Conservation (phyloP, 2,888 invertebrate genomes). For the Hypsopygia costalis region DNA sequence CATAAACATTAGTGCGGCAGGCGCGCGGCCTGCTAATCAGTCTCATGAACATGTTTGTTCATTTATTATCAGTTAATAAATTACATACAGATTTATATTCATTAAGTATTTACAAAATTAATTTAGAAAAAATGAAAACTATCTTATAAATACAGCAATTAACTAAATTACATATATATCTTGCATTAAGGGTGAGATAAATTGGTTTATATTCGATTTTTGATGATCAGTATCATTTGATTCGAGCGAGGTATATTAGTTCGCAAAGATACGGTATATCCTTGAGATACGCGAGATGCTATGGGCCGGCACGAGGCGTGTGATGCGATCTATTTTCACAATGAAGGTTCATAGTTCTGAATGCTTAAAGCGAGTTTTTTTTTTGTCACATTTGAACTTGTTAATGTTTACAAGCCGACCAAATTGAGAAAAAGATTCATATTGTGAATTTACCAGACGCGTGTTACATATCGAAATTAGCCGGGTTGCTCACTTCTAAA, state of each 20-base stretch:
- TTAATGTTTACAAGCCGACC: too few species aligned
- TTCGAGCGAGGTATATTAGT: background rate
- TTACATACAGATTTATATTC: conserved; percentile 34
- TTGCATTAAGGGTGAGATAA: conserved; percentile 4
- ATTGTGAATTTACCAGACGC: too few species aligned
- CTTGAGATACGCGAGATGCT: too few species aligned
- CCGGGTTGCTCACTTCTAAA: too few species aligned
- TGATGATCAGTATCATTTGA: conserved; percentile 5
- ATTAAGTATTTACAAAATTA: conserved; percentile 31
- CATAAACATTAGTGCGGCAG: conserved; percentile 4
- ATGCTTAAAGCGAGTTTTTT: too few species aligned
- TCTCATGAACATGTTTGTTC: conserved; percentile 48
- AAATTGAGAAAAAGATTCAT: too few species aligned
- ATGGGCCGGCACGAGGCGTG: too few species aligned
- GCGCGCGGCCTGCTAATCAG: conserved; percentile 36
- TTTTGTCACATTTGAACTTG: too few species aligned
- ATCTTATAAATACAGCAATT: conserved; percentile 4
- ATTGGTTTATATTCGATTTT: conserved; percentile 8
- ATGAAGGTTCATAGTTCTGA: too few species aligned
- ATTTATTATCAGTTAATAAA: conserved; percentile 39
- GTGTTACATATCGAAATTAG: too few species aligned
- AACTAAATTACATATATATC: conserved; percentile 5
- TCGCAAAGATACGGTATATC: conserved; percentile 1
- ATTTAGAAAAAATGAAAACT: conserved; percentile 18
- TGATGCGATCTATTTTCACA: too few species aligned